Evolutionary conservation across 2,797 vertebrate genomes (phyloP).

Genomic region (Bovichtus variegatus): DNA sequence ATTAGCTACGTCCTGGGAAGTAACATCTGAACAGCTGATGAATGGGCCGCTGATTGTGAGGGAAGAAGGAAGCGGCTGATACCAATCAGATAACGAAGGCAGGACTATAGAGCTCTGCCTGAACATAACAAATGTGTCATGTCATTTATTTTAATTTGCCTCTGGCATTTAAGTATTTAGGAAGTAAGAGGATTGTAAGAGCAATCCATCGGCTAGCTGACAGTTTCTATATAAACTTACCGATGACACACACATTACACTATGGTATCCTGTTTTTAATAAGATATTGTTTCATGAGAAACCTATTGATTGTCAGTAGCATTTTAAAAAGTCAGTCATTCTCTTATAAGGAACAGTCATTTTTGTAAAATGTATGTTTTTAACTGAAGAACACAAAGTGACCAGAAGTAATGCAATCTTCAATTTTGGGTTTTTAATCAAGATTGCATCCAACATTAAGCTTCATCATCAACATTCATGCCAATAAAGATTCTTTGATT

Average conservation of each 20-base stretch:
- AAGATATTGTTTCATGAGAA: neutral
- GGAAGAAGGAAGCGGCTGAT: slow-evolving; percentile 12
- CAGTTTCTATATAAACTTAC: too few relatives aligned
- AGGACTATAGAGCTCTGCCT: neutral
- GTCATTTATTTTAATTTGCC: neutral
- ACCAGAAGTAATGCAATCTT: too few relatives aligned
- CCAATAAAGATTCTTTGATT: too few relatives aligned
- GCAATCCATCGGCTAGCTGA: too few relatives aligned
- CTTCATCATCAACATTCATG: too few relatives aligned
- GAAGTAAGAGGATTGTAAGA: neutral
- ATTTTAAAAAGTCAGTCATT: neutral
- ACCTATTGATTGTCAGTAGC: neutral
- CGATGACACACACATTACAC: neutral
- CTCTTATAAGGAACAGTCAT: neutral
- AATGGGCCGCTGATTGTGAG: slow-evolving; percentile 15
- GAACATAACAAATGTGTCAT: neutral
- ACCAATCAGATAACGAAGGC: slow-evolving; percentile 8
- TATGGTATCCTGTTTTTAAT: neutral
- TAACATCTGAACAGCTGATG: neutral
- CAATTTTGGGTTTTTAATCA: too few relatives aligned
- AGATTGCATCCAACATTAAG: too few relatives aligned
- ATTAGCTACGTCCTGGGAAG: neutral
- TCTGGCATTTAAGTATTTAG: neutral
- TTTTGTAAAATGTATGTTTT: neutral
- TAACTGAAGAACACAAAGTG: neutral